Base-by-base conservation (phyloP, 2,797 vertebrate genomes). In the Leptoclinus maculatus region DNA sequence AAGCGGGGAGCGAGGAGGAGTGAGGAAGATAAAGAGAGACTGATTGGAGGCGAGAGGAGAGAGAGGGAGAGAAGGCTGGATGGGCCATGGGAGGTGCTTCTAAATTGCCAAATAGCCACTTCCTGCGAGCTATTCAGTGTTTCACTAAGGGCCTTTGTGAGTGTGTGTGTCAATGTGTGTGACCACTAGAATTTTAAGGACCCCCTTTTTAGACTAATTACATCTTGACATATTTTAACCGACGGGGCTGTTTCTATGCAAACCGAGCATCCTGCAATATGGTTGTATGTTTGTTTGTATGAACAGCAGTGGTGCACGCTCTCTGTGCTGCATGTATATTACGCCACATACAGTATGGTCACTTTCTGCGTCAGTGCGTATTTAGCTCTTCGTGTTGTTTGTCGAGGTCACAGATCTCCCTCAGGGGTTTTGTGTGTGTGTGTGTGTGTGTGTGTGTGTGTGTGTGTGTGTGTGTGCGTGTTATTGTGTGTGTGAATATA, bases 101-200 rank as follows among this genome's bases (percentile, higher is more conserved):
- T 74, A 89, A 93, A 88, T 84, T 86, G 88, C 89, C 88, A 91
- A 93, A 90, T 74, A 87, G 91, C 87, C 84, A 89, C 92, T 93
- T 94, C 93, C 93, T 92, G 90, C 29, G 49, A 87, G 87, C 91
- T 84, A 91, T 93, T 93, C 92, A 93, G 3, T 45, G 60, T 87
- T 87, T 85, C 82, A 93, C 93, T 92, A 82, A 92, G 87, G 76
- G 64, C 72, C 87, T 92, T 91, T 93, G 89, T 94, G 78, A 69
- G 73, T 88, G 79, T 88, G 82, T 83, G 86, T 92, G 82, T 87
- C 75, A 76, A 29, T 84, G 88, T 88, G 81, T 88, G 79, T 87
- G 80, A 89, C 83, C 89, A 90, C 85, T 89, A 90, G 92, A 92
- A 93, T 94, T 88, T 93, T 88, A 93, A 94, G 83, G 80, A 93